Percentiles rank a stretch among this genome's conserved stretches.
phyloP scores from a whole-genome alignment of 2,888 invertebrate genomes.

The Tenthredo amoena region DNA sequence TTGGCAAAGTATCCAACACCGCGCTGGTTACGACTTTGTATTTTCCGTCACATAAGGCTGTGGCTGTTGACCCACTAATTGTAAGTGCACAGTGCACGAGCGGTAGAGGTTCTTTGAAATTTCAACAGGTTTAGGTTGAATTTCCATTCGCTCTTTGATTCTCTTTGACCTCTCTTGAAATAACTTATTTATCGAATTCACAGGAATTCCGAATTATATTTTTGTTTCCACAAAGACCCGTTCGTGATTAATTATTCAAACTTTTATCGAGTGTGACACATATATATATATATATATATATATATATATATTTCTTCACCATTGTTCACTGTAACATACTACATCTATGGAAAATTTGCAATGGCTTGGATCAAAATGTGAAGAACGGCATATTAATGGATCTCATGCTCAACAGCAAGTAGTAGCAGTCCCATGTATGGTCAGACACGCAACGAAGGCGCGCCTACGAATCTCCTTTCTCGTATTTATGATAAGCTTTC shows the following conservation, averaged over 20 bases:
- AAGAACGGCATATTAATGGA: not conserved
- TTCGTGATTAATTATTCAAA: constrained; percentile 24
- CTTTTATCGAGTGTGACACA: not conserved
- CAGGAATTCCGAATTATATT: not conserved
- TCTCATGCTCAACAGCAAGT: not conserved
- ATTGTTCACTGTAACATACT: not conserved
- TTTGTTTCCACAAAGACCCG: constrained; percentile 7
- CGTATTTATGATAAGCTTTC: constrained; percentile 2
- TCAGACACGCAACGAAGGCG: not conserved
- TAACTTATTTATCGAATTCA: constrained; percentile 38
- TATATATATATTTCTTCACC: not conserved
- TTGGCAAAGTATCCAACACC: constrained; percentile 26
- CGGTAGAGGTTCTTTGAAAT: constrained; percentile 23
- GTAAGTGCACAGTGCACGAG: constrained; percentile 3
- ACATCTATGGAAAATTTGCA: not conserved
- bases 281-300: too few species aligned
- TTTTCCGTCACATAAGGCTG: constrained; percentile 7
- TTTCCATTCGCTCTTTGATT: constrained; percentile 28
- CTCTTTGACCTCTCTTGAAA: constrained; percentile 27
- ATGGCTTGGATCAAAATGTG: too few species aligned
- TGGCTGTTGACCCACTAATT: constrained; percentile 46
- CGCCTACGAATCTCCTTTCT: not conserved
- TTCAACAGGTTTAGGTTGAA: constrained; percentile 38
- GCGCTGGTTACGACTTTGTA: constrained; percentile 30
- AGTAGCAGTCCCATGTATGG: not conserved